Conservation (phyloP, 2,888 invertebrate species). For the Rhingia campestris region DNA sequence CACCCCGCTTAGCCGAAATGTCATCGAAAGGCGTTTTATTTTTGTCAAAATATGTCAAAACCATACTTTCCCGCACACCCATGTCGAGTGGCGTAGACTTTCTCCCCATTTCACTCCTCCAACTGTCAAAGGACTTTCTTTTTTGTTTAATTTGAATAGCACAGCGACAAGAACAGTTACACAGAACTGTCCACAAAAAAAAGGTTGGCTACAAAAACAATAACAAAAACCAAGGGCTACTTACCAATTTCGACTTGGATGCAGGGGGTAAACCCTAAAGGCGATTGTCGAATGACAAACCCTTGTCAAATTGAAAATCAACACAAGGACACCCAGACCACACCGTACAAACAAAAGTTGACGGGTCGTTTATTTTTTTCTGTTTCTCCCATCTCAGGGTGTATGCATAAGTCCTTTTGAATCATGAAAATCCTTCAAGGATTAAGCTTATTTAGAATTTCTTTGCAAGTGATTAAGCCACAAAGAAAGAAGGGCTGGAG, state of each 20-base stretch:
- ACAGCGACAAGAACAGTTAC: slow-evolving; percentile 42
- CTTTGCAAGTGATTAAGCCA: slow-evolving; percentile 69
- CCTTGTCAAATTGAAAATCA: slow-evolving; percentile 73
- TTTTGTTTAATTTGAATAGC: slow-evolving; percentile 64
- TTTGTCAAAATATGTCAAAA: slow-evolving; percentile 68
- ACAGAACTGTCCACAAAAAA: background rate
- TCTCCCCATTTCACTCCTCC: slow-evolving; percentile 37
- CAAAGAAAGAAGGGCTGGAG: slow-evolving; percentile 5
- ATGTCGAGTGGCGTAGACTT: background rate
- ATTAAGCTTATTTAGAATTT: slow-evolving; percentile 72
- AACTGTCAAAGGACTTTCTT: slow-evolving; percentile 59
- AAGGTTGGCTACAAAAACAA: slow-evolving; percentile 40
- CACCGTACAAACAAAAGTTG: slow-evolving; percentile 4
- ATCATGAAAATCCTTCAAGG: slow-evolving; percentile 69
- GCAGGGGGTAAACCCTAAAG: slow-evolving; percentile 31
- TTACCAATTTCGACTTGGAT: slow-evolving; percentile 27
- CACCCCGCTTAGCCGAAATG: slow-evolving; percentile 31
- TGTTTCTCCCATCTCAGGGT: background rate
- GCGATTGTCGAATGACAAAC: slow-evolving; percentile 72
- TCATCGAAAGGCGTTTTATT: slow-evolving; percentile 52
- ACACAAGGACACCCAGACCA: slow-evolving; percentile 55
- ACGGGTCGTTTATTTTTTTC: background rate
- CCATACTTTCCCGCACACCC: slow-evolving; percentile 30
- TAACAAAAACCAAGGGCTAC: slow-evolving; percentile 53
- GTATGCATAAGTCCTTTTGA: slow-evolving; percentile 66